Percentiles rank a stretch among this genome's conserved stretches.
Conservation (phyloP, 2,113 vertebrate species). For the Barbus barbus region DNA sequence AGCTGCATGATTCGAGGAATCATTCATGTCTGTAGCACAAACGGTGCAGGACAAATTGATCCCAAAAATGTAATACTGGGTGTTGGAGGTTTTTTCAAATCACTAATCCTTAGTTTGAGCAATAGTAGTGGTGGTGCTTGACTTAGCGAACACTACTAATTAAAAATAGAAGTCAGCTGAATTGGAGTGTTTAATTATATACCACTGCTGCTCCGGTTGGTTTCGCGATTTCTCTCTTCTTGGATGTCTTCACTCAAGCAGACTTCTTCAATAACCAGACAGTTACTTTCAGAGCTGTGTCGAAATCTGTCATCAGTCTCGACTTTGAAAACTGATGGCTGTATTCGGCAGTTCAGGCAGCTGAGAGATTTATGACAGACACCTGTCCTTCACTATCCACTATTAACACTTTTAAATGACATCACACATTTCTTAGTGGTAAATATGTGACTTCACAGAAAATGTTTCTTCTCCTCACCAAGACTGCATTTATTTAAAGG, state of each 20-base stretch:
- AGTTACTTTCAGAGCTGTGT: not conserved
- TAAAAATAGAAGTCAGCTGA: slow-evolving; percentile 12
- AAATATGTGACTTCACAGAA: no score
- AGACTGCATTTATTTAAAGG: no score
- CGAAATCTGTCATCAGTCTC: not conserved
- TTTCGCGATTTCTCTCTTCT: not conserved
- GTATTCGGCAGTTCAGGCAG: not conserved
- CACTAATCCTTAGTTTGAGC: not conserved
- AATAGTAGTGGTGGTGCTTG: not conserved
- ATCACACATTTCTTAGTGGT: no score
- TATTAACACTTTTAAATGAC: not conserved
- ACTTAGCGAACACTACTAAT: not conserved
- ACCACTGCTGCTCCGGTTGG: not conserved
- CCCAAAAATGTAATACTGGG: not conserved
- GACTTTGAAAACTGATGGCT: not conserved
- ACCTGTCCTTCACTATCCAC: slow-evolving; percentile 4
- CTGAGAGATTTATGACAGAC: not conserved
- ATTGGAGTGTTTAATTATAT: slow-evolving; percentile 4
- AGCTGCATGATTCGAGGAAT: not conserved
- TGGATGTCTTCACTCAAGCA: not conserved
- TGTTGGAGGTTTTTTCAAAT: not conserved
- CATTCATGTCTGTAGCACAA: not conserved
- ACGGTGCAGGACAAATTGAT: not conserved
- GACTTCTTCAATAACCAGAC: not conserved
- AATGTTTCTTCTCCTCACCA: no score